phyloP scores from a whole-genome alignment of 2,888 invertebrate species.

The Mesoligia furuncula region DNA sequence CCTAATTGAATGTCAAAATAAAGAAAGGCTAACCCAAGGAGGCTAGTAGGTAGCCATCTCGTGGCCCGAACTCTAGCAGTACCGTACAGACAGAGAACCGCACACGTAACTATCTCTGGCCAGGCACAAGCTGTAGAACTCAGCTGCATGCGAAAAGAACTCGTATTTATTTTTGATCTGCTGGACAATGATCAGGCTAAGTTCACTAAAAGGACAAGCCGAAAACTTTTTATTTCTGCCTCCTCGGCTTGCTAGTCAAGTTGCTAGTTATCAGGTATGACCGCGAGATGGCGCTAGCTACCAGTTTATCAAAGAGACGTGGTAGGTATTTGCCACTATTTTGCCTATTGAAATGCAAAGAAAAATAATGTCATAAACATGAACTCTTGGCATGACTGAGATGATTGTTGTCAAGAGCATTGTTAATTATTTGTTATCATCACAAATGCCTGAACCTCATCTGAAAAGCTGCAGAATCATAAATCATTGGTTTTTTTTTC shows the following conservation, averaged over 20 bases:
- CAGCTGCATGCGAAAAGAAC: too few relatives aligned
- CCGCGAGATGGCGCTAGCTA: conserved; percentile 27
- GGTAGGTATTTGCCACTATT: not conserved
- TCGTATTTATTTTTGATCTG: too few relatives aligned
- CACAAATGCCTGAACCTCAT: not conserved
- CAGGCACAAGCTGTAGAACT: too few relatives aligned
- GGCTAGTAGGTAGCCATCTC: not conserved
- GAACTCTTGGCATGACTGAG: not conserved
- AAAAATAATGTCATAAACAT: not conserved
- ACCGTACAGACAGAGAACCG: not conserved
- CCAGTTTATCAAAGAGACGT: not conserved
- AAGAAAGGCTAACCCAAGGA: not conserved
- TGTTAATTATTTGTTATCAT: not conserved
- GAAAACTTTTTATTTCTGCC: not conserved
- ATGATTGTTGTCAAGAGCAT: not conserved
- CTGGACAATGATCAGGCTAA: too few relatives aligned
- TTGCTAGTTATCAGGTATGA: not conserved
- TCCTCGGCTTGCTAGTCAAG: not conserved
- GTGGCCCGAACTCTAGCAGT: not conserved
- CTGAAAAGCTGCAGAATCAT: not conserved
- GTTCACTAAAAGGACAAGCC: not conserved
- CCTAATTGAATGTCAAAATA: not conserved
- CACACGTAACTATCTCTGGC: not conserved
- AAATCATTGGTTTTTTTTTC: not conserved
- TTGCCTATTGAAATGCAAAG: not conserved